These are phyloP conservation scores for Leucopsar rothschildi DNA, from an alignment of 2,113 vertebrate genomes.

Conservation along the genomic window DNA sequence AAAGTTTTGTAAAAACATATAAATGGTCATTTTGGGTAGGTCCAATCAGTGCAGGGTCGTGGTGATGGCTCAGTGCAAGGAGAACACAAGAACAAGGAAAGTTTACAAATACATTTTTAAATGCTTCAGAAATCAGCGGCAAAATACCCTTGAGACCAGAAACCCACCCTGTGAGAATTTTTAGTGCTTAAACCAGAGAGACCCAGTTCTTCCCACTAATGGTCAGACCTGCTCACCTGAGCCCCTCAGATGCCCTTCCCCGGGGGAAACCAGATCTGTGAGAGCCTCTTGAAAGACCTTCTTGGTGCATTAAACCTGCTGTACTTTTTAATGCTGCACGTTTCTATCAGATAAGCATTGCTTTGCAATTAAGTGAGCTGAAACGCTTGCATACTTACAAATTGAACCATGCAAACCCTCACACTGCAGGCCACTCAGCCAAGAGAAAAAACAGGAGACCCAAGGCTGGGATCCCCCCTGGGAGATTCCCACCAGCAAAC, in stretches of 20 bases:
- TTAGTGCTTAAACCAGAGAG: slow-evolving; percentile 22
- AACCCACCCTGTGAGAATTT: not conserved
- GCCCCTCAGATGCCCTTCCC: slow-evolving; percentile 38
- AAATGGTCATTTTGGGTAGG: not conserved
- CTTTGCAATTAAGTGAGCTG: slow-evolving; percentile 24
- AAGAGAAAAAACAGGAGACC: not conserved
- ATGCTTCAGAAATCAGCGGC: not conserved
- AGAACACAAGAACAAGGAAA: not conserved
- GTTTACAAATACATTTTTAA: not conserved
- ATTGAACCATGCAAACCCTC: not conserved
- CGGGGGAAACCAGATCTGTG: not conserved
- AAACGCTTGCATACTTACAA: slow-evolving; percentile 9
- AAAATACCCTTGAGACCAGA: not conserved
- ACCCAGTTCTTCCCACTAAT: slow-evolving; percentile 24
- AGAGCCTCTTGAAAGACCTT: slow-evolving; percentile 3
- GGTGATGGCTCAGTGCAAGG: not conserved
- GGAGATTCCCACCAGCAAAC: not conserved
- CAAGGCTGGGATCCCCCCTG: not conserved
- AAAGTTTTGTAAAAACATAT: not conserved
- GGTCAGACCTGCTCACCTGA: not conserved
- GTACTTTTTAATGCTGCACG: not conserved
- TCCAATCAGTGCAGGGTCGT: not conserved
- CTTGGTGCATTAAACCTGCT: slow-evolving; percentile 4
- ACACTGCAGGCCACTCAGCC: not conserved
- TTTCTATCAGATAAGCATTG: slow-evolving; percentile 57